Evolutionary conservation across 2,113 vertebrate species (phyloP), one percentile per base, ranked within the genome.

Genomic region (Pachycephala philippinensis): DNA sequence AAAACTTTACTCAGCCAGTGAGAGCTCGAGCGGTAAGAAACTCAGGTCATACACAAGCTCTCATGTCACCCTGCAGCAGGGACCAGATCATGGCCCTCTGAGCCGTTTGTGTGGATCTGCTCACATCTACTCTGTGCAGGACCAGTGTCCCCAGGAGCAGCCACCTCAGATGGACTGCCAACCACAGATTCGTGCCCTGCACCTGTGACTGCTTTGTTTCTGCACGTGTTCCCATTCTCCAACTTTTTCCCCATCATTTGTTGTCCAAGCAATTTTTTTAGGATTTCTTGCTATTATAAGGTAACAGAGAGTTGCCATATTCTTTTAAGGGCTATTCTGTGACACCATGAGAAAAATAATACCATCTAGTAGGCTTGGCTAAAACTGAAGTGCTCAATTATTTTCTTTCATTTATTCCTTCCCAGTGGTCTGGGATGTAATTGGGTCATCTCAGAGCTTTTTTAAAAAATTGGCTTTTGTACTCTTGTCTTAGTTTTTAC

Each of bases 131-230:
- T 39, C 18, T n/a, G 23, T 24, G 12, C 26, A 47, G 59, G 27
- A 16, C 35, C 30, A 27, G 21, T 3, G 4, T n/a, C 23, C 15
- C 13, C 52, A 63, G 61, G 3, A 74, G 42, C 13, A 75, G 42
- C 20, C 54, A 31, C 20, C 6, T 28, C 26, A 13, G 21, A 24
- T 7, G 37, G n/a, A 22, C 7, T 65, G 13, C 12, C 26, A 60
- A 2, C 2, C 9, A 11, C 22, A 50, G 26, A 15, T 39, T 16
- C 0, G 0, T 54, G 19, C 19, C 8, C 50, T 45, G 17, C 12
- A 21, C 1, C 5, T 7, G 35, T 28, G 26, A 17, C 33, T 64
- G 50, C 10, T 17, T 13, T 52, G 16, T 30, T 61, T 54, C 24
- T 76, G 44, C 16, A 30, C 0, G 0, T 7, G 11, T 37, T 87